A percentile compares a stretch with the other conserved stretches of the same genome.
Conservation (phyloP, 2,113 vertebrate genomes). For the Anhinga rufa region DNA sequence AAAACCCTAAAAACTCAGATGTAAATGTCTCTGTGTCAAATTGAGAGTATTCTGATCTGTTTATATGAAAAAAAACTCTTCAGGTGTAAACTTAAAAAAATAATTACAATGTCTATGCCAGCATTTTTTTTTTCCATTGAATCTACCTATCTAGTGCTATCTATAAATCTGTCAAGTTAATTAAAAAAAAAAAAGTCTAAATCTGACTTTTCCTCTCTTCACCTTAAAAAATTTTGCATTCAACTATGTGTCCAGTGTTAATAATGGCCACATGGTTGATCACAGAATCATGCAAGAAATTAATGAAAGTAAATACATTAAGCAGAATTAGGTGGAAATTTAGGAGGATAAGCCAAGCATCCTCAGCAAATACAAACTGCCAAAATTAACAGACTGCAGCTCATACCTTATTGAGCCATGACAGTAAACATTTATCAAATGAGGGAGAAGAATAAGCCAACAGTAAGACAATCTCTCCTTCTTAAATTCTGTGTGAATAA, state of each 20-base stretch:
- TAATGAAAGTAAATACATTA: conserved; percentile 68
- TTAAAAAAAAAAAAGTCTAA: conserved; percentile 46
- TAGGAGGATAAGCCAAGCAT: conserved; percentile 47
- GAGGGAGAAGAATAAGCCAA: conserved; percentile 53
- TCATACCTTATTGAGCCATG: conserved; percentile 58
- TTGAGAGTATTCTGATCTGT: background rate
- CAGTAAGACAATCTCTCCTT: conserved; percentile 30
- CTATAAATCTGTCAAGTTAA: background rate
- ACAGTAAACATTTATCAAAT: conserved; percentile 69
- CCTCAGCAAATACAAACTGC: conserved; percentile 44
- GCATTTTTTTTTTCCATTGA: background rate
- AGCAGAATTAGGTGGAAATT: conserved; percentile 58
- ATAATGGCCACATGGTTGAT: conserved; percentile 25
- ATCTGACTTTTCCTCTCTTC: conserved; percentile 6
- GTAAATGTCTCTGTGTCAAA: background rate
- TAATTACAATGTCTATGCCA: background rate
- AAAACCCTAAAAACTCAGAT: background rate
- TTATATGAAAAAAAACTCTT: background rate
- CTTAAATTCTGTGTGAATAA: conserved; percentile 13
- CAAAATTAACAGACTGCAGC: conserved; percentile 62
- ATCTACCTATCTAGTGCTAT: background rate
- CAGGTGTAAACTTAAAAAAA: background rate
- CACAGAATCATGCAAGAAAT: conserved; percentile 52
- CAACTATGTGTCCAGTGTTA: conserved; percentile 45
- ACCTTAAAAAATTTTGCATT: conserved; percentile 9